Evolutionary conservation across 1,140 invertebrate species (phyloP), one percentile per base, ranked within the genome.

Genomic region (Drosophila bocqueti): DNA sequence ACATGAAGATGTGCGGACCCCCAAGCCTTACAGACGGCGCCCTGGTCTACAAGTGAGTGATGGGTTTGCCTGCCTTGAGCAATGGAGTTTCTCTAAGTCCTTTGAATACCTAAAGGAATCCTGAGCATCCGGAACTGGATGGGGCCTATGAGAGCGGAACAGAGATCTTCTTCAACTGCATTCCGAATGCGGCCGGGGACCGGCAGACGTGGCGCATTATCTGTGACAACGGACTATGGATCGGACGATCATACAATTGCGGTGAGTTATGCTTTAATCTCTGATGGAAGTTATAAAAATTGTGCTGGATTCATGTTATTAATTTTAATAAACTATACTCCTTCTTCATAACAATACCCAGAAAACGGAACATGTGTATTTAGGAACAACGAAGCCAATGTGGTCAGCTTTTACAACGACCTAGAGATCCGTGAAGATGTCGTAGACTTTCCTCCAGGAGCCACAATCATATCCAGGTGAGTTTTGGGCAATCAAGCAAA

Each of bases 211-310:
- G 97, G 97, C 95, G 96, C 69, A 96, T 97, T 58, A 95, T 96
- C 24, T 98, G 97, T 83, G 96, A 97, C 87, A 95, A 97, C 81
- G 97, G 97, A 2, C 95, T 94, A 65, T 98, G 97, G 97, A 95
- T 96, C 55, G 96, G 96, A 21, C 94, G 95, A 76, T 95, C 96
- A 46, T 94, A 96, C 42, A 95, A 95, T 84, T 97, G 96, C 89
- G 96, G 96, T 96, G 91, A 90, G 93, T 63, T 62, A 16, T 6
- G 15, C 3, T 10, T 29, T 16, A 29, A 10, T 29, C 4, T 49
- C 13, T 15, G 1, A 15, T 21, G 7, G 6, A 16, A 40, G 7
- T 18, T 18, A 5, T 10, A 9, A 2, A 43, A 18, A 18, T 43
- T 10, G 2, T 9, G 40, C 40, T 3, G 3, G 4, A n/a, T 42